A percentile compares a stretch with the other conserved stretches of the same genome.
Evolutionary conservation across 2,797 vertebrate species (phyloP).

Genomic region (Coendou prehensilis): DNA sequence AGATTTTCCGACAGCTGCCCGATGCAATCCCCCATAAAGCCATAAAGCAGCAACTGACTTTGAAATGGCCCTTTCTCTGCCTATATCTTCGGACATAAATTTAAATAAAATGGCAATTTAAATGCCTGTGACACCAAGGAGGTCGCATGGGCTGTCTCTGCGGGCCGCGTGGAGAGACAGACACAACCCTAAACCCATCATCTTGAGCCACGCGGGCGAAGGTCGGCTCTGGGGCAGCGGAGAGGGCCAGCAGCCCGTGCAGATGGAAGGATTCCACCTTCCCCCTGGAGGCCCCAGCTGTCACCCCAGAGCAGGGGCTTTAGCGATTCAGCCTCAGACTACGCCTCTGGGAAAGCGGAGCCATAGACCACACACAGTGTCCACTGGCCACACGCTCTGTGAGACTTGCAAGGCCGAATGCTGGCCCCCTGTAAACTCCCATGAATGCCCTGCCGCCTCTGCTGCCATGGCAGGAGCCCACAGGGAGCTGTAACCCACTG

Average conservation of each 20-base stretch:
- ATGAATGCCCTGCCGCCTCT: accelerated
- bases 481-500: accelerated
- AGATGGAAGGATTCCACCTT: accelerated
- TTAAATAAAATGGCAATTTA: slow-evolving; percentile 85
- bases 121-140: slow-evolving; percentile 73
- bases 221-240: background rate
- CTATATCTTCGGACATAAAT: slow-evolving; percentile 81
- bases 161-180: slow-evolving; percentile 58
- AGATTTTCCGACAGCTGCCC: slow-evolving; percentile 63
- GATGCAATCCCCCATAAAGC: slow-evolving; percentile 40
- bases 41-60: slow-evolving; percentile 83
- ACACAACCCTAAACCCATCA: background rate
- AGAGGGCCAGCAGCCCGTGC: background rate
- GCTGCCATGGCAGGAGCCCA: accelerated
- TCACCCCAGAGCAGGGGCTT: background rate
- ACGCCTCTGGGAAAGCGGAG: background rate
- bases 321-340: accelerated
- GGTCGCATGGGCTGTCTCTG: slow-evolving; percentile 62
- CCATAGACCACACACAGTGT: accelerated
- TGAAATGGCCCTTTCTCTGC: slow-evolving; percentile 82
- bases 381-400: accelerated
- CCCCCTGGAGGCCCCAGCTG: accelerated
- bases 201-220: accelerated
- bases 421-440: accelerated
- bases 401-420: accelerated